Percentiles rank a stretch among this genome's conserved stretches.
Evolutionary conservation across 1,140 invertebrate genomes (phyloP).

Genomic region (Drosophila pruinosa): DNA sequence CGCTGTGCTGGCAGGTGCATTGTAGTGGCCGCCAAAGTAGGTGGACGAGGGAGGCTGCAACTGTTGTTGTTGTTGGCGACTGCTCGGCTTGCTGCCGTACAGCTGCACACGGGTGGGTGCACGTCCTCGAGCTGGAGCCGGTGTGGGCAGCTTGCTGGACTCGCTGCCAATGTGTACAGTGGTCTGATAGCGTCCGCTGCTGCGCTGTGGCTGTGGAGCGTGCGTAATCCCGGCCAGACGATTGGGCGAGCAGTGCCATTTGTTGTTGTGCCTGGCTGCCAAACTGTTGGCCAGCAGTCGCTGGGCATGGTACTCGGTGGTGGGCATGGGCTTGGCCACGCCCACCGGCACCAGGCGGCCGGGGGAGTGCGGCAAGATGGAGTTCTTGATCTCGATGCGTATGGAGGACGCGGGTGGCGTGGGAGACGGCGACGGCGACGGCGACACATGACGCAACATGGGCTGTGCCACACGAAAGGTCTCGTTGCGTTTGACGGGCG

Average conservation of each 20-base stretch:
- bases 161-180: slow-evolving; percentile 72
- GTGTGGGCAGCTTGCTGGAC: slow-evolving; percentile 17
- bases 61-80: slow-evolving; percentile 15
- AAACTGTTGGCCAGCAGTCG: slow-evolving; percentile 46
- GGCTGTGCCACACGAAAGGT: slow-evolving; percentile 70
- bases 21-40: slow-evolving; percentile 68
- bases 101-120: slow-evolving; percentile 62
- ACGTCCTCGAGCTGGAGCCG: slow-evolving; percentile 43
- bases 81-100: slow-evolving; percentile 53
- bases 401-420: slow-evolving; percentile 50
- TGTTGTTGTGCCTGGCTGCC: slow-evolving; percentile 11
- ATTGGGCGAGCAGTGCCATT: slow-evolving; percentile 54
- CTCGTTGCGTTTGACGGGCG: slow-evolving; percentile 79
- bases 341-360: slow-evolving; percentile 75
- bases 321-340: slow-evolving; percentile 79
- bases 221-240: slow-evolving; percentile 12
- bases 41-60: slow-evolving; percentile 26
- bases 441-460: slow-evolving; percentile 37
- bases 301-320: slow-evolving; percentile 63
- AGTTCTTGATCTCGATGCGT: slow-evolving; percentile 81
- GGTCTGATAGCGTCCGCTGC: slow-evolving; percentile 62
- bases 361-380: slow-evolving; percentile 71
- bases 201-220: slow-evolving; percentile 5
- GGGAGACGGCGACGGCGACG: slow-evolving; percentile 36
- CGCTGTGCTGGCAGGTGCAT: slow-evolving; percentile 46